Evolutionary conservation across 2,797 vertebrate species (phyloP).

Genomic region (Scolopax rusticola): DNA sequence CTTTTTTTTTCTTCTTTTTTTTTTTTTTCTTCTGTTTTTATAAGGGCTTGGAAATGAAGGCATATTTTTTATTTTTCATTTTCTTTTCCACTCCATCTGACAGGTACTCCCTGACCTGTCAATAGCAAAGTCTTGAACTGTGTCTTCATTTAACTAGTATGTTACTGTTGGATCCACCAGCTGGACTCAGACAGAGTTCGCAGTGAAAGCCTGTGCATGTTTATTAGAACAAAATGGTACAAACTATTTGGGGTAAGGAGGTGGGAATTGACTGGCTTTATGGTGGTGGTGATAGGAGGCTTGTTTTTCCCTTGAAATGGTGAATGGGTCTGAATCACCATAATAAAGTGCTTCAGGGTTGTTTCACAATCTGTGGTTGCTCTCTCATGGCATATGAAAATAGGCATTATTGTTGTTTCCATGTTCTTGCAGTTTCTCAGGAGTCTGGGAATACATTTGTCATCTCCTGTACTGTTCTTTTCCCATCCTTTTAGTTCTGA

Average conservation of each 20-base stretch:
- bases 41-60: background rate
- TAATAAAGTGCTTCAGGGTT: background rate
- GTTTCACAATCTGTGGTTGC: conserved; percentile 11
- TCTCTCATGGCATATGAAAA: conserved; percentile 2
- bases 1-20: background rate
- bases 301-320: background rate
- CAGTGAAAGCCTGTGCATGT: background rate
- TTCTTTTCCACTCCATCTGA: background rate
- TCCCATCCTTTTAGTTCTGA: background rate
- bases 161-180: background rate
- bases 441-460: background rate
- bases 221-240: background rate
- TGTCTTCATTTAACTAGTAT: background rate
- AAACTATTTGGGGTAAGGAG: background rate
- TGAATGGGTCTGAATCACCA: conserved; percentile 20
- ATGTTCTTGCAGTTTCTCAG: background rate
- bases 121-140: background rate
- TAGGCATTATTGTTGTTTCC: conserved; percentile 5
- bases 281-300: background rate
- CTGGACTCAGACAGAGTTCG: background rate
- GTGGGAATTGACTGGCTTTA: background rate
- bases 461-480: background rate
- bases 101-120: background rate
- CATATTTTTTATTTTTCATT: background rate
- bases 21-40: background rate